These are phyloP conservation scores for Metacarcinus magister DNA, from an alignment of 2,888 invertebrate genomes.

Conservation along the genomic window DNA sequence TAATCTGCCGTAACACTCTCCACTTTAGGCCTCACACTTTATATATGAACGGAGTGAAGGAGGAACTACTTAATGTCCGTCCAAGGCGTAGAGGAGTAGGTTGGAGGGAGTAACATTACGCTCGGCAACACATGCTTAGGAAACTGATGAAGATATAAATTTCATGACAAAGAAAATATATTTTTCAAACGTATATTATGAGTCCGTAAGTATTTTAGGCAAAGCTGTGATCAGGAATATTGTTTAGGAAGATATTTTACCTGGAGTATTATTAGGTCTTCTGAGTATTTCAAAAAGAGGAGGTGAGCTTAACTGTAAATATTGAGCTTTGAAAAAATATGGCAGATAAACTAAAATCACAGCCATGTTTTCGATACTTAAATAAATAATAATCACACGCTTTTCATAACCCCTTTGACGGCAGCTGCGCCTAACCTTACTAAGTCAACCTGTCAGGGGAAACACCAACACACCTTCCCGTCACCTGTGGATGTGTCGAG, in stretches of 20 bases:
- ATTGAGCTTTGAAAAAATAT: neutral
- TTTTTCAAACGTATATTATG: conserved; percentile 35
- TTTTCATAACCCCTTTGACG: neutral
- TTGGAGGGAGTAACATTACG: neutral
- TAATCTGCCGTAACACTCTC: conserved; percentile 1
- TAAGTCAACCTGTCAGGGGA: neutral
- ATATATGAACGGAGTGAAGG: conserved; percentile 12
- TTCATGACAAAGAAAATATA: conserved; percentile 41
- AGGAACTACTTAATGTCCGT: conserved; percentile 29
- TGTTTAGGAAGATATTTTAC: neutral
- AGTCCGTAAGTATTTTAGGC: conserved; percentile 21
- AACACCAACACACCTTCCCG: neutral
- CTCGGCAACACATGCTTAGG: conserved; percentile 36
- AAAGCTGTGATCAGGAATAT: conserved; percentile 45
- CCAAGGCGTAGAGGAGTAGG: neutral
- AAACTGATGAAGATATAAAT: conserved; percentile 45
- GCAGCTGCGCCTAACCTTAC: neutral
- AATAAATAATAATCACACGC: neutral
- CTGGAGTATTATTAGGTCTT: neutral
- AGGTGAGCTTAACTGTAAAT: neutral
- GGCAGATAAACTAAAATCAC: neutral
- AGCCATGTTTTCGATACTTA: neutral
- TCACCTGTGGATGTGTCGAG: neutral
- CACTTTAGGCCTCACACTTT: conserved; percentile 45
- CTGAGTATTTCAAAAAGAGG: neutral